phyloP scores from a whole-genome alignment of 2,888 invertebrate species.

The Nomada goodeniana region DNA sequence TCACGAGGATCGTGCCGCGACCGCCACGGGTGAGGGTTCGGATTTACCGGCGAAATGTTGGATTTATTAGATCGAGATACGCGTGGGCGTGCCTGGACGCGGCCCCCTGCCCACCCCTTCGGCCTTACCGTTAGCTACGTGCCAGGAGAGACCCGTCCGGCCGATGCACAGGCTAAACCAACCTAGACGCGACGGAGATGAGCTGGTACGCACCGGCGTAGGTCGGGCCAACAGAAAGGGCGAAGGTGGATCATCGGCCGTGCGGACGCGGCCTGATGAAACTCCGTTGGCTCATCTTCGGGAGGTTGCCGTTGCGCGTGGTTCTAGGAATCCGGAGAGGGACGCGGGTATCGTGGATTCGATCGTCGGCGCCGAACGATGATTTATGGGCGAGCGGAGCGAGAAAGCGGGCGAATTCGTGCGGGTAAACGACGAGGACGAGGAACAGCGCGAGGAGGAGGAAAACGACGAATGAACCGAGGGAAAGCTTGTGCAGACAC shows the following conservation, averaged over 20 bases:
- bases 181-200: constrained; percentile 59
- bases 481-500: constrained; percentile 3
- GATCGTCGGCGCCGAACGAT: constrained; percentile 76
- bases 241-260: constrained; percentile 49
- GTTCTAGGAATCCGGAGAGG: constrained; percentile 77
- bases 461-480: constrained; percentile 25
- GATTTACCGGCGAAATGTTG: constrained; percentile 83
- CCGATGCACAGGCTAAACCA: constrained; percentile 41
- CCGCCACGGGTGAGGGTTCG: constrained; percentile 69
- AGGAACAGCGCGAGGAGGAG: constrained; percentile 2
- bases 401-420: constrained; percentile 25
- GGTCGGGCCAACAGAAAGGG: constrained; percentile 22
- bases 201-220: constrained; percentile 49
- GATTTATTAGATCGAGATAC: constrained; percentile 85
- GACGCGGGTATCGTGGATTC: constrained; percentile 74
- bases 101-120: constrained; percentile 63
- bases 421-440: constrained; percentile 8
- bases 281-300: constrained; percentile 46
- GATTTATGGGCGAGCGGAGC: constrained; percentile 69
- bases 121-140: constrained; percentile 72
- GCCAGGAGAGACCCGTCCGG: constrained; percentile 58
- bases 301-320: constrained; percentile 51
- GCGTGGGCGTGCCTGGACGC: constrained; percentile 82
- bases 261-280: constrained; percentile 57
- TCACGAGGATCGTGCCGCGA: constrained; percentile 55